Evolutionary conservation across 37 sponge, comb jelly and placozoan genomes (phyloP).

Genomic region (Tethya wilhelma): DNA sequence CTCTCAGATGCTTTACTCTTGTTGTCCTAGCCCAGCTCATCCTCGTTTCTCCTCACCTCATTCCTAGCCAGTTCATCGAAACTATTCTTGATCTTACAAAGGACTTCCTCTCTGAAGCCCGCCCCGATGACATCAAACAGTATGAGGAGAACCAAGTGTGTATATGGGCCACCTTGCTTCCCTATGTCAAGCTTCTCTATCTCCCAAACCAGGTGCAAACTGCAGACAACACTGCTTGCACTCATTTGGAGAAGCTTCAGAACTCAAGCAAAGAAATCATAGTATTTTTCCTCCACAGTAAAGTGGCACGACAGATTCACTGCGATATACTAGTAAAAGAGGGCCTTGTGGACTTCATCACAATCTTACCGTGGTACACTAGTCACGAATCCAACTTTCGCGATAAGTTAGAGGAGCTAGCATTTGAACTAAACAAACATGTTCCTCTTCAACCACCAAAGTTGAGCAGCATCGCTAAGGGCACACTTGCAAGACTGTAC

Average conservation of each 20-base stretch:
- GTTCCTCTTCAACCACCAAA: slow-evolving; percentile 15
- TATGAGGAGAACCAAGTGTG: slow-evolving; percentile 21
- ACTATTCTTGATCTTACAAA: background rate
- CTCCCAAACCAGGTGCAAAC: background rate
- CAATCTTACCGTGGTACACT: slow-evolving; percentile 29
- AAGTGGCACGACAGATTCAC: slow-evolving; percentile 3
- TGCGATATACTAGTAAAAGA: slow-evolving; percentile 27
- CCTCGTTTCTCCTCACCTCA: slow-evolving; percentile 10
- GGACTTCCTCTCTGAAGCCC: slow-evolving; percentile 5
- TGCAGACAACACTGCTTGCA: background rate
- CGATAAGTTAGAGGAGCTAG: background rate
- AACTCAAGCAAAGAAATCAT: background rate
- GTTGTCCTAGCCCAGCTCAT: slow-evolving; percentile 20
- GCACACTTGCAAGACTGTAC: slow-evolving; percentile 22
- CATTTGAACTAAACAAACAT: background rate
- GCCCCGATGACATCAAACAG: slow-evolving; percentile 3
- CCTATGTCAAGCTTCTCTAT: slow-evolving; percentile 33
- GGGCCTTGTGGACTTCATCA: slow-evolving; percentile 30
- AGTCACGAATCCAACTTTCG: background rate
- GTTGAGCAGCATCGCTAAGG: slow-evolving; percentile 20
- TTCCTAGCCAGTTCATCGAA: background rate
- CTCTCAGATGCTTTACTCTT: slow-evolving; percentile 37
- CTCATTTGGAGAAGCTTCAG: background rate
- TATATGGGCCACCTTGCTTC: slow-evolving; percentile 33
- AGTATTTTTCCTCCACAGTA: slow-evolving; percentile 25